phyloP scores from a whole-genome alignment of 2,113 vertebrate species.

The Coptodon bakossiorum region DNA sequence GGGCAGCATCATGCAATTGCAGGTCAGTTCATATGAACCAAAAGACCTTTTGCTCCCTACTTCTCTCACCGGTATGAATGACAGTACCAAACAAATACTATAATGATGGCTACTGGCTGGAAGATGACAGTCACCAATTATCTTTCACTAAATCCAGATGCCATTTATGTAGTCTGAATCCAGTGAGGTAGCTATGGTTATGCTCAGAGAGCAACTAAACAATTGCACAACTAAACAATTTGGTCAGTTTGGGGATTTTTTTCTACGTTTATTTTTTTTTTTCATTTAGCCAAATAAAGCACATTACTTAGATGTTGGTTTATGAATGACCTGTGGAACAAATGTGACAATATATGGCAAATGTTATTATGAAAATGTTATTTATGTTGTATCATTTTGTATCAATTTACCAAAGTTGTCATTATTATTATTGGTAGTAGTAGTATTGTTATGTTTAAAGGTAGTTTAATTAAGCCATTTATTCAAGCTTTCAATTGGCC shows the following conservation, averaged over 20 bases:
- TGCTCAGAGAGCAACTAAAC: background rate
- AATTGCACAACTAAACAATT: background rate
- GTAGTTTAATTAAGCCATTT: background rate
- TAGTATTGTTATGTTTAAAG: background rate
- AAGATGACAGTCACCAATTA: conserved; percentile 1
- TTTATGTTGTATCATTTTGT: background rate
- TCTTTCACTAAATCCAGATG: background rate
- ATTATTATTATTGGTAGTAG: background rate
- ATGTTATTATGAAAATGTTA: background rate
- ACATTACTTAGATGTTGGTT: background rate
- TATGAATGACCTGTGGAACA: background rate
- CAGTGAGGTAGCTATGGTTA: background rate
- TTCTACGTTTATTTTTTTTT: background rate
- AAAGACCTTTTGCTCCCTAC: background rate
- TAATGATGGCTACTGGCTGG: conserved; percentile 6
- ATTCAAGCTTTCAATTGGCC: background rate
- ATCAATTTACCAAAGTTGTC: background rate
- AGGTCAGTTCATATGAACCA: background rate
- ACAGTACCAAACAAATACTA: background rate
- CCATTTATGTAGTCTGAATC: background rate
- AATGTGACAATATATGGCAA: background rate
- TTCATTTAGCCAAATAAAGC: background rate
- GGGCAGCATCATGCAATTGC: conserved; percentile 57
- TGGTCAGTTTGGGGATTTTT: background rate
- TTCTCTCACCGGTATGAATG: background rate